Evolutionary conservation across 2,888 invertebrate species (phyloP), one percentile per base, ranked within the genome.

Genomic region (Magallana nippona): DNA sequence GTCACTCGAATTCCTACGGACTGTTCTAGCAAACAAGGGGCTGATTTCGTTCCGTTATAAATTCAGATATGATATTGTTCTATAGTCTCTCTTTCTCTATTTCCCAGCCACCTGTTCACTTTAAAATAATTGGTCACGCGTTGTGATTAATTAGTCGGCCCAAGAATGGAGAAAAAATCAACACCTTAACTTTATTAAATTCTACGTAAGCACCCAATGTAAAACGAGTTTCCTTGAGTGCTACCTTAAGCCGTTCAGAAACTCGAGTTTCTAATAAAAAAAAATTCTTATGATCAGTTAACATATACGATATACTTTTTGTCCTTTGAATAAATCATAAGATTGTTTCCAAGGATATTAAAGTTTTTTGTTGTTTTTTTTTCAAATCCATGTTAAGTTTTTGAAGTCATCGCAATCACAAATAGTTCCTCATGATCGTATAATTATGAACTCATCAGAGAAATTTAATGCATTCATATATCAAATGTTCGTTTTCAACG

Each of bases 101-200:
- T 44, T 71, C 27, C 15, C 71, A 32, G 71, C 71, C 71, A 71
- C 71, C 71, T 71, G 71, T 27, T 71, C 71, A 71, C 71, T 71
- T 27, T 71, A 5, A 27, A 71, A 71, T 71, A 27, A 71, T 71
- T 71, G 27, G 5, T 3, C 3, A 71, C 27, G 32, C 71, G 19
- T 71, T 71, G 15, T 22, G 22, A 71, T 71, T 71, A 71, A 71
- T 71, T 27, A 71, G 22, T 71, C 71, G 71, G 71, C 27, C 71
- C 15, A 27, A 71, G 71, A 71, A 71, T 71, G 19, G 32, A 22
- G 32, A 71, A 71, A 22, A 71, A 44, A 44, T 19, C 1, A 60
- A 19, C n/a, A 11, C n/a, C 60, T 60, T 60, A n/a, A 0, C 19
- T 71, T 22, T 63, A 71, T 71, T 71, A 71, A 71, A 60, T 27